Evolutionary conservation across 2,113 vertebrate species (phyloP), one percentile per base, ranked within the genome.

Genomic region (Callocephalon fimbriatum): DNA sequence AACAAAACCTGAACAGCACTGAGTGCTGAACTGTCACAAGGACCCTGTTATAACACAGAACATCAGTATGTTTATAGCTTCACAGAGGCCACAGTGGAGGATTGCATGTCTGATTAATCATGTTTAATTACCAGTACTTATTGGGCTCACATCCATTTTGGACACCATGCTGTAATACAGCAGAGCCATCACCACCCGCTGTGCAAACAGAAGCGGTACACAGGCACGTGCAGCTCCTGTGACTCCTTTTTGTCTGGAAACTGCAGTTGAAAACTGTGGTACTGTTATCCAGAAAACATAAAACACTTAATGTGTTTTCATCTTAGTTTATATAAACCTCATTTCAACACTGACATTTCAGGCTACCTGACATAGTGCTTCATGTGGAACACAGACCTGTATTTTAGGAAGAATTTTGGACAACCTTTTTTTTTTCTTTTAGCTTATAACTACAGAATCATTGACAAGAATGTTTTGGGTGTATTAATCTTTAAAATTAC

Each of bases 191-290:
- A 12, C 56, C 10, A 35, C 72, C 65, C 2, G 1, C 56, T 63
- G 65, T 25, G 51, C 0, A 1, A 84, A 67, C 54, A 92, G 38
- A 74, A 86, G 44, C 4, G 37, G 21, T 63, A 56, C 66, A 71
- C 10, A 19, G 70, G 45, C 1, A 0, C 0, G 0, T 67, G 68
- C 3, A 13, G 20, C 23, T 78, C 68, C 47, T 71, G 9, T 35
- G 25, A 74, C 29, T 88, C 53, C n/a, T 81, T 65, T 53, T 53
- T 72, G 48, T 38, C 50, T 74, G 45, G 21, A 86, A 95, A 80
- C 37, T 47, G 50, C 38, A 54, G 53, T 3, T 66, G 31, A 80
- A 90, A 83, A 47, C 26, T 56, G 27, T 35, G 20, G 17, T 38
- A 18, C 25, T 48, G 47, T 61, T 80, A 85, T 71, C 47, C 47